A percentile compares a stretch with the other conserved stretches of the same genome.
phyloP scores from a whole-genome alignment of 1,140 invertebrate species.

The Drosophila fuyamai region DNA sequence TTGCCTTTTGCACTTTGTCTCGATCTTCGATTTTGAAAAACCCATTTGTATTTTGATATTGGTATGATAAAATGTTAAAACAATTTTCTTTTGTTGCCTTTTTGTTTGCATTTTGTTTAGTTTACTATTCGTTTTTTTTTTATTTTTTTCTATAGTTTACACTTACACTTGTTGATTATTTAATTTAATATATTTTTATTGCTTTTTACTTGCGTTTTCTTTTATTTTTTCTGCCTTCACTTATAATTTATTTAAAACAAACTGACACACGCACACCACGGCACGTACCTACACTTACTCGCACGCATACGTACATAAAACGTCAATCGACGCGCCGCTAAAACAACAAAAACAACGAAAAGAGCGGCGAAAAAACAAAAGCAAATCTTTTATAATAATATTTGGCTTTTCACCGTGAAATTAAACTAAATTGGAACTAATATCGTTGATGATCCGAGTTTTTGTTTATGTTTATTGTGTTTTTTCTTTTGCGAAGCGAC shows the following conservation, averaged over 20 bases:
- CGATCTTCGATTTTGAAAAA: constrained; percentile 55
- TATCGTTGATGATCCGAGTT: background rate
- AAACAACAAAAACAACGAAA: constrained; percentile 28
- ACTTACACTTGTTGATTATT: constrained; percentile 57
- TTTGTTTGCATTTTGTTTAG: constrained; percentile 30
- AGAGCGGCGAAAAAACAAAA: constrained; percentile 26
- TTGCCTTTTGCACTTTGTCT: constrained; percentile 80
- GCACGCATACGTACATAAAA: constrained; percentile 6
- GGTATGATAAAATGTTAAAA: constrained; percentile 16
- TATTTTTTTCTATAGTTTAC: constrained; percentile 16
- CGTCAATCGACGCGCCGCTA: constrained; percentile 34
- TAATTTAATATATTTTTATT: constrained; percentile 4
- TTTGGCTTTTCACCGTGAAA: constrained; percentile 3
- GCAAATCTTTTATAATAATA: constrained; percentile 7
- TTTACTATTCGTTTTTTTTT: constrained; percentile 30
- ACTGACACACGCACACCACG: constrained; percentile 21
- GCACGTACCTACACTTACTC: constrained; percentile 22
- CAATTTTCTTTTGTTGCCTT: constrained; percentile 17
- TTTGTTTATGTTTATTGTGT: constrained; percentile 6
- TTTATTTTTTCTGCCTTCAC: constrained; percentile 38
- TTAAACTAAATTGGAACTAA: constrained; percentile 7
- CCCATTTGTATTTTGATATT: constrained; percentile 56
- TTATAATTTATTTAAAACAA: constrained; percentile 68
- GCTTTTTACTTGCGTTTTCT: constrained; percentile 37
- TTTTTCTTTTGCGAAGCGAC: background rate